Evolutionary conservation across 2,113 vertebrate species (phyloP).

Genomic region (Crotalus horridus): DNA sequence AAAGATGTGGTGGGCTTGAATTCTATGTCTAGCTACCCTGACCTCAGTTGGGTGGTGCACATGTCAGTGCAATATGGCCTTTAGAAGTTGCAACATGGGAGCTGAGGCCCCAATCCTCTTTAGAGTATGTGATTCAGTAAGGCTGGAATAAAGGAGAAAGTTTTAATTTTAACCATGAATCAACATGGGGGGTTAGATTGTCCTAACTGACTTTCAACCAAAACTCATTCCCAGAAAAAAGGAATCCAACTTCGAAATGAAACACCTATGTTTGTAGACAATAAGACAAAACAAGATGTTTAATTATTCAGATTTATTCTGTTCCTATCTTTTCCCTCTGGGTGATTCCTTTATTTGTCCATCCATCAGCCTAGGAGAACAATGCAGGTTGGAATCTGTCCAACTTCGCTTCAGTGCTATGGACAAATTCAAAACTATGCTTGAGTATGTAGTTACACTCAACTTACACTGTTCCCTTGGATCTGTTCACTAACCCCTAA

Average conservation of each 20-base stretch:
- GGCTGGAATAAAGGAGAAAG: neutral
- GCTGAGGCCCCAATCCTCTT: neutral
- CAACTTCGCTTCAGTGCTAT: constrained; percentile 47
- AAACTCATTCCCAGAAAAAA: neutral
- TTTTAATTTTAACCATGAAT: constrained; percentile 40
- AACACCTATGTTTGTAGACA: constrained; percentile 23
- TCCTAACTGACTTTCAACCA: constrained; percentile 44
- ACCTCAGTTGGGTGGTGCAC: neutral
- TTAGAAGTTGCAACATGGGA: neutral
- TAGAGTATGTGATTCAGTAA: too few species aligned
- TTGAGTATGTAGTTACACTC: neutral
- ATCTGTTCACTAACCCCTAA: neutral
- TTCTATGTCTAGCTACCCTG: neutral
- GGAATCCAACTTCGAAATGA: constrained; percentile 38
- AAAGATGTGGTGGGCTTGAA: neutral
- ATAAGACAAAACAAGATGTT: neutral
- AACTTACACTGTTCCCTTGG: neutral
- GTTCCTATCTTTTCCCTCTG: constrained; percentile 31
- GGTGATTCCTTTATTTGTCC: constrained; percentile 54
- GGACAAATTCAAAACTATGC: constrained; percentile 24
- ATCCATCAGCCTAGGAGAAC: constrained; percentile 58
- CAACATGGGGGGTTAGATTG: constrained; percentile 36
- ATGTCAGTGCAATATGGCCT: neutral
- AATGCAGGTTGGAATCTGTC: constrained; percentile 51
- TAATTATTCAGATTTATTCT: constrained; percentile 21